These are phyloP conservation scores for Dynastes maya DNA, from an alignment of 2,888 invertebrate species.

Conservation along the genomic window DNA sequence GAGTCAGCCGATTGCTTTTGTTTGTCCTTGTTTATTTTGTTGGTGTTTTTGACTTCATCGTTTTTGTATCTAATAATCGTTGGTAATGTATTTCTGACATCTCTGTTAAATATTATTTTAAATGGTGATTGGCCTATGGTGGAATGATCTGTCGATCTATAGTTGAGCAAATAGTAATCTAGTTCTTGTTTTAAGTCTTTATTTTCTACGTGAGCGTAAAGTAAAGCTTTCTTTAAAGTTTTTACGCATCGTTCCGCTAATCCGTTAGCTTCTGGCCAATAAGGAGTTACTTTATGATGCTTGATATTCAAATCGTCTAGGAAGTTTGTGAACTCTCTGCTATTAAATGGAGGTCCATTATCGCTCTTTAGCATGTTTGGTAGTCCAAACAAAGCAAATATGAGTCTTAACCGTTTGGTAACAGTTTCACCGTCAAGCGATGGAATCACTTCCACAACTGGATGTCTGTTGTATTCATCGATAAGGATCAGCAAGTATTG, in stretches of 20 bases:
- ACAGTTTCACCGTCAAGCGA: constrained; percentile 22
- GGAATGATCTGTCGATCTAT: constrained; percentile 28
- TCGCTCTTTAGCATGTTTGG: constrained; percentile 31
- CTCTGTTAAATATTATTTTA: not conserved
- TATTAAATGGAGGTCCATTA: constrained; percentile 46
- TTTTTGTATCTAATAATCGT: not conserved
- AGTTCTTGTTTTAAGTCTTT: no score
- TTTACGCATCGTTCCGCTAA: no score
- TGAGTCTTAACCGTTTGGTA: constrained; percentile 21
- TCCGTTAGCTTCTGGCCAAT: no score
- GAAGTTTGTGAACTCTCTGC: constrained; percentile 47
- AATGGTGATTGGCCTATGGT: constrained; percentile 13
- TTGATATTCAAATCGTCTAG: not conserved
- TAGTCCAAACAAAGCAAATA: constrained; percentile 39
- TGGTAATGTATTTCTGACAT: not conserved
- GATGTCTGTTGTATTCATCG: constrained; percentile 36
- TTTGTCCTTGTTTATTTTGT: constrained; percentile 28
- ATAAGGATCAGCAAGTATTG: constrained; percentile 42
- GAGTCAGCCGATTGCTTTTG: constrained; percentile 18
- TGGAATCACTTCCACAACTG: constrained; percentile 38
- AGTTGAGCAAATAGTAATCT: constrained; percentile 21
- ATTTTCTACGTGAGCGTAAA: no score
- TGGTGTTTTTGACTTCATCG: not conserved
- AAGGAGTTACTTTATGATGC: no score
- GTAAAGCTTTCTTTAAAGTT: no score